A percentile compares a stretch with the other conserved stretches of the same genome.
These are phyloP conservation scores for Ptychadena robeensis DNA, from an alignment of 2,797 vertebrate genomes.

Conservation along the genomic window DNA sequence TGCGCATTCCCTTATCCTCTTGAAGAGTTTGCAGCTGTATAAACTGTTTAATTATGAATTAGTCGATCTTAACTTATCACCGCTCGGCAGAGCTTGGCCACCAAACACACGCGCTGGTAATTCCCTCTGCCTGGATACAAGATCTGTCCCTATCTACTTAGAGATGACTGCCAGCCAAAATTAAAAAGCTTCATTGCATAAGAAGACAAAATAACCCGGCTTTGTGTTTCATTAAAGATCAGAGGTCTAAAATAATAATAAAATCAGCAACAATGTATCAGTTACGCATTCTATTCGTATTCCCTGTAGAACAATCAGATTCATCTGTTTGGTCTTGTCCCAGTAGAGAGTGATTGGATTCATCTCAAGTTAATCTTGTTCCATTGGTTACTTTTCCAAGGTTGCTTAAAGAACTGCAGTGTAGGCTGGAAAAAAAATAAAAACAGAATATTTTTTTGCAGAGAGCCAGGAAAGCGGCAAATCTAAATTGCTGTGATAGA, in stretches of 20 bases:
- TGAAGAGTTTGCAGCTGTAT: constrained; percentile 39
- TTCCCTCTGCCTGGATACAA: constrained; percentile 39
- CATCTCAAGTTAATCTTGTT: constrained; percentile 29
- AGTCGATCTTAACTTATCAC: constrained; percentile 47
- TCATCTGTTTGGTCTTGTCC: constrained; percentile 37
- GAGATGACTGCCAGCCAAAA: constrained; percentile 48
- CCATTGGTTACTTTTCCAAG: constrained; percentile 21
- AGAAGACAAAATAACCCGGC: constrained; percentile 17
- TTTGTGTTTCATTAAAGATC: constrained; percentile 37
- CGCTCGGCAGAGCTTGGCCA: constrained; percentile 47
- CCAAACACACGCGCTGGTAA: constrained; percentile 23
- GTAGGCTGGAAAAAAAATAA: too few relatives aligned
- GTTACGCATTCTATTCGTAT: constrained; percentile 42
- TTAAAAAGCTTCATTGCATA: constrained; percentile 10
- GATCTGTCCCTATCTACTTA: constrained; percentile 44
- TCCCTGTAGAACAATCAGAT: constrained; percentile 26
- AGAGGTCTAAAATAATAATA: constrained; percentile 46
- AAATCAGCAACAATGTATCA: constrained; percentile 47
- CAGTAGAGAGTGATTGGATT: constrained; percentile 3
- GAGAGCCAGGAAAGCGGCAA: too few relatives aligned
- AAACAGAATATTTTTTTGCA: too few relatives aligned
- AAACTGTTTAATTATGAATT: constrained; percentile 57
- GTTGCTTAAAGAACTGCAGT: constrained; percentile 37
- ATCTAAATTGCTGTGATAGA: too few relatives aligned
- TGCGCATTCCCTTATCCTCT: constrained; percentile 29